Evolutionary conservation across 2,797 vertebrate species (phyloP).

Genomic region (Pristis pectinata): DNA sequence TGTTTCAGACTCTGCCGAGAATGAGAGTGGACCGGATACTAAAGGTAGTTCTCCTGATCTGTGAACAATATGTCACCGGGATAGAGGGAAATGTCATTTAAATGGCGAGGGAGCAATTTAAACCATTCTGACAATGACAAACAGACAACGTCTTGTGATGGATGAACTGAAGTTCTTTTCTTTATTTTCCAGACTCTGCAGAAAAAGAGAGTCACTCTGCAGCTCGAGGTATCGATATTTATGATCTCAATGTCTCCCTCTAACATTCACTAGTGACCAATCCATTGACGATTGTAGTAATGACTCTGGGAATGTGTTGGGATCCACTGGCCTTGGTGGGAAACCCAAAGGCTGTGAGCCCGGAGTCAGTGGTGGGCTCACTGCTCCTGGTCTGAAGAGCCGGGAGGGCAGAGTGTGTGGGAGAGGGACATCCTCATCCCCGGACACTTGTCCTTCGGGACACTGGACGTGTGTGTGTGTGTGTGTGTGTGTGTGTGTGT

Average conservation of each 20-base stretch:
- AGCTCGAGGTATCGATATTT: background rate
- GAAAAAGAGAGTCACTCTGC: background rate
- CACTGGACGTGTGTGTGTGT: no score
- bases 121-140: background rate
- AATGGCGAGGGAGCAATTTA: background rate
- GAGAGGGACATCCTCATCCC: no score
- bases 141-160: background rate
- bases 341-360: no score
- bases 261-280: no score
- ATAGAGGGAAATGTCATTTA: background rate
- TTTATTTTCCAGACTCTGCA: background rate
- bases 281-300: no score
- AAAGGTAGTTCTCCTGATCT: background rate
- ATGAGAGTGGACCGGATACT: background rate
- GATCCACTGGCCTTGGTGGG: no score
- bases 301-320: no score
- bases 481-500: no score
- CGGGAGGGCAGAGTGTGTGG: no score
- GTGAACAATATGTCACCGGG: background rate
- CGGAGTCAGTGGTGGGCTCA: no score
- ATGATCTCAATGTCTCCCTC: background rate
- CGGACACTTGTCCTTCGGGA: no score
- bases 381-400: no score
- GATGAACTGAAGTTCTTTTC: background rate
- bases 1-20: constrained; percentile 22